These are phyloP conservation scores for Prosopocoilus inquinatus DNA, from an alignment of 2,888 invertebrate genomes.

Conservation along the genomic window DNA sequence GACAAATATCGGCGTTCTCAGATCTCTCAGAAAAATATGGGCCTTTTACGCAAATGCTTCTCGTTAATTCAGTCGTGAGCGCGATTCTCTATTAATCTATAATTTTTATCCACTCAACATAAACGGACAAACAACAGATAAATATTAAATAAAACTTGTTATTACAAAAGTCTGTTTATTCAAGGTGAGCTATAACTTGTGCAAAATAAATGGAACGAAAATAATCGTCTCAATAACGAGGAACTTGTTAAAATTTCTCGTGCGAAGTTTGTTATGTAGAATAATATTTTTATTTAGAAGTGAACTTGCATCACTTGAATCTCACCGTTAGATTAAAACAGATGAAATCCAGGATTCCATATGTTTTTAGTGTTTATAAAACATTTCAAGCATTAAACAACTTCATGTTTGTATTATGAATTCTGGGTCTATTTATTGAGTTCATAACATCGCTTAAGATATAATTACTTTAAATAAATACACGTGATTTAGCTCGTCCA, in stretches of 20 bases:
- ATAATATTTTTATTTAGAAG: constrained; percentile 4
- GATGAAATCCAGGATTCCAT: constrained; percentile 49
- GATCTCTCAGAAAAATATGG: too few species aligned
- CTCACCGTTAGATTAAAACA: constrained; percentile 14
- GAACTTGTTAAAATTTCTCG: background rate
- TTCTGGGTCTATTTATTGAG: constrained; percentile 46
- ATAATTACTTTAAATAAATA: constrained; percentile 48
- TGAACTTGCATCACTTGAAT: constrained; percentile 2
- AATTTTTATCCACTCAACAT: too few species aligned
- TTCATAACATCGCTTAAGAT: constrained; percentile 46
- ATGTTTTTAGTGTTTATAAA: constrained; percentile 49
- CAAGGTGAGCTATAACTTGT: background rate
- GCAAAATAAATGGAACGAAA: background rate
- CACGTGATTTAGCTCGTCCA: constrained; percentile 32
- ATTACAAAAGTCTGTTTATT: background rate
- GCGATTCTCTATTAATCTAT: too few species aligned
- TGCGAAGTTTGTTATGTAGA: background rate
- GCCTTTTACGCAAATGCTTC: too few species aligned
- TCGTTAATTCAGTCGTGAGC: too few species aligned
- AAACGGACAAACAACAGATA: background rate
- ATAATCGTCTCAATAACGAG: constrained; percentile 1
- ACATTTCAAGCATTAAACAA: constrained; percentile 47
- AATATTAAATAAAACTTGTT: background rate
- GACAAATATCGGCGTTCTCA: too few species aligned
- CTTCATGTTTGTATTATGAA: constrained; percentile 47